These are phyloP conservation scores for Fulmarus glacialis DNA, from an alignment of 2,113 vertebrate species.

Conservation along the genomic window DNA sequence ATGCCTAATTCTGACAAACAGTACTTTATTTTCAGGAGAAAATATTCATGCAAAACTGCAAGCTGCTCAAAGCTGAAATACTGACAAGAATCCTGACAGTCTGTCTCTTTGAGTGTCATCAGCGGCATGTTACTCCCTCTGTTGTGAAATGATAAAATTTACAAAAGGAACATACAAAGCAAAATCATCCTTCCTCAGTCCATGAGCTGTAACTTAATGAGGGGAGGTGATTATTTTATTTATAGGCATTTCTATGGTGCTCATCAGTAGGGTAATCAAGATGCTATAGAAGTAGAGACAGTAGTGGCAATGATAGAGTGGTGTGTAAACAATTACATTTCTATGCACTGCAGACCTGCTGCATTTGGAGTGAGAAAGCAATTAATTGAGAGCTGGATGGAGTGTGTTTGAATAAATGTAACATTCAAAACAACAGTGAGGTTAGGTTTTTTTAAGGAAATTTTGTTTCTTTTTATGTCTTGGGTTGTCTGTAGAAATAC, in stretches of 20 bases:
- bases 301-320: neutral
- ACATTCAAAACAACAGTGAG: neutral
- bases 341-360: neutral
- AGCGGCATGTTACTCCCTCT: constrained; percentile 10
- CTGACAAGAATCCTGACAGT: constrained; percentile 57
- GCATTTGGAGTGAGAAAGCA: neutral
- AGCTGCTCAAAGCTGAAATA: constrained; percentile 47
- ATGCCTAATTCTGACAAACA: constrained; percentile 4
- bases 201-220: constrained; percentile 41
- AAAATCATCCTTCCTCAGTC: constrained; percentile 37
- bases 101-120: constrained; percentile 47
- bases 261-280: constrained; percentile 56
- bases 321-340: constrained; percentile 38
- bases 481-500: neutral
- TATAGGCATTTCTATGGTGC: constrained; percentile 32
- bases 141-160: constrained; percentile 48
- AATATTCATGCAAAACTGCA: neutral
- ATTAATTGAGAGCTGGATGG: neutral
- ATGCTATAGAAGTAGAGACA: constrained; percentile 36
- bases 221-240: constrained; percentile 59
- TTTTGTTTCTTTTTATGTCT: neutral
- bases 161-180: constrained; percentile 52
- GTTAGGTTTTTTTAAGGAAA: neutral
- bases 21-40: constrained; percentile 28
- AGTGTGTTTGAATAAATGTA: neutral